A percentile compares a stretch with the other conserved stretches of the same genome.
Conservation (phyloP, 2,888 invertebrate genomes). For the Rapana venosa region DNA sequence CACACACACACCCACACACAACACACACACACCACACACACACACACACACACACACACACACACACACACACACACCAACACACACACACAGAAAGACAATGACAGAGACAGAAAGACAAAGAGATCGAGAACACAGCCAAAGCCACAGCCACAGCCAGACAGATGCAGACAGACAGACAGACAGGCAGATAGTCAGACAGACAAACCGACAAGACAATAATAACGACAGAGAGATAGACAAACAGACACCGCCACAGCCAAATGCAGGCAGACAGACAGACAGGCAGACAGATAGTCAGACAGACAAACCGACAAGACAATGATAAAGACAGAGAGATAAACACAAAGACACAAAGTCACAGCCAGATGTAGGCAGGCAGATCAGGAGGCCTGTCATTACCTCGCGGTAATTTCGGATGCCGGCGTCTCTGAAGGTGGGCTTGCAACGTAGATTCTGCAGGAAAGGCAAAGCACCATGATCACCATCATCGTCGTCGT, state of each 20-base stretch:
- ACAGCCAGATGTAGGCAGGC: neutral
- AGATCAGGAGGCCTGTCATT: slow-evolving; percentile 40
- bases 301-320: neutral
- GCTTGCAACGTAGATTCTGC: slow-evolving; percentile 92
- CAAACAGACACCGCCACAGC: too few relatives aligned
- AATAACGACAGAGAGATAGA: too few relatives aligned
- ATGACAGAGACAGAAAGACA: neutral
- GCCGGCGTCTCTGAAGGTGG: slow-evolving; percentile 96
- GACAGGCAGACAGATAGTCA: neutral
- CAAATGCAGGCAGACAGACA: neutral
- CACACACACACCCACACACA: neutral
- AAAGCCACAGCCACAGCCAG: neutral
- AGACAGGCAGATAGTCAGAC: too few relatives aligned
- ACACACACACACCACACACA: neutral
- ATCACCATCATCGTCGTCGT: too few relatives aligned
- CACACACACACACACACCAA: neutral
- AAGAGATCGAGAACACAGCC: too few relatives aligned
- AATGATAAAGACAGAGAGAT: neutral
- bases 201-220: too few relatives aligned
- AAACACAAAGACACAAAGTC: neutral
- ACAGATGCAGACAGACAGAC: too few relatives aligned
- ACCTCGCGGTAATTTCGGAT: slow-evolving; percentile 93
- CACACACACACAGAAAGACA: neutral
- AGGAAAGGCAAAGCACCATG: slow-evolving; percentile 54
- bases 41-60: neutral